Evolutionary conservation across 2,797 vertebrate species (phyloP), one percentile per base, ranked within the genome.

Genomic region (Protonibea diacanthus): DNA sequence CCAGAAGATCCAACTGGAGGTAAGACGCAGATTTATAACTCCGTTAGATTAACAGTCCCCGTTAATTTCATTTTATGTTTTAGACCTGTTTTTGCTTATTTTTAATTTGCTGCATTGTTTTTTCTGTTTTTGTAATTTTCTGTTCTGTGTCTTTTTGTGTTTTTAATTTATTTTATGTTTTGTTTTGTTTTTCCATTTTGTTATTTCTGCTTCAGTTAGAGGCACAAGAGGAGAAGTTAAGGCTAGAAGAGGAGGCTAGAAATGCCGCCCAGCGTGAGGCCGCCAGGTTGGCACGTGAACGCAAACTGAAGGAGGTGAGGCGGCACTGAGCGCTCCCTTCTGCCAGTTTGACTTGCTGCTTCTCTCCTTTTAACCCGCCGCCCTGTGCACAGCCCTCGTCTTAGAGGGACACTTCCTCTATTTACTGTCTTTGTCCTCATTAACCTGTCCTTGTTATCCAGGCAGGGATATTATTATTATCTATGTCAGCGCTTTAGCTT

Each of bases 141-240:
- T 90, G 88, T 89, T 90, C 58, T 88, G 84, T 94, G 65, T 82
- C 17, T 53, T 53, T 38, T 33, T 33, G 29, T 33, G 33, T 87
- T 77, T 74, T 88, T 85, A 89, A 89, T 87, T 76, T 86, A 87
- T 90, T 91, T 33, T 80, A 91, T 7, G 7, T 38, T 38, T 9
- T 38, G 33, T 29, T 29, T 25, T 57, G 29, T 56, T 18, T 83
- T 86, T 95, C 96, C 92, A 95, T 88, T 97, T 94, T 95, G 95
- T 96, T 96, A 94, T 97, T 96, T 94, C 95, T 97, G 95, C 84
- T 95, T 77, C 97, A 99, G 98, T 98, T 99, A 98, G 97, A 97
- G 96, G 97, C 96, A 97, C 96, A 98, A 95, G 98, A 99, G 94
- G 97, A 99, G 97, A 97, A 97, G 96, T 98, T 99, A 95, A 99